Conservation (phyloP, 2,888 invertebrate species). For the Polyommatus icarus region DNA sequence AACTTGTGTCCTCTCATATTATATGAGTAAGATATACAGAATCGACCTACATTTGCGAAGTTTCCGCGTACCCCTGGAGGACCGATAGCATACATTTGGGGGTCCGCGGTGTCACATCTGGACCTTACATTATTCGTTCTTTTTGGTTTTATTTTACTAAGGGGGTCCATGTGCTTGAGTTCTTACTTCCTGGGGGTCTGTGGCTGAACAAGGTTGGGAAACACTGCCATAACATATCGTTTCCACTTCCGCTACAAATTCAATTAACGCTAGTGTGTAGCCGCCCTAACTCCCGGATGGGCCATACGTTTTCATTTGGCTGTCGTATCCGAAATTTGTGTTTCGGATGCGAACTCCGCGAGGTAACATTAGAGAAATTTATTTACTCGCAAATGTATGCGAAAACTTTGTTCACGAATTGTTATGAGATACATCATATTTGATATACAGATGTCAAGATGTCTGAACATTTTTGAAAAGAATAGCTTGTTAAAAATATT, state of each 20-base stretch:
- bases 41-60: too few relatives aligned
- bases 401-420: constrained; percentile 4
- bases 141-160: too few relatives aligned
- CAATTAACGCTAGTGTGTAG: constrained; percentile 40
- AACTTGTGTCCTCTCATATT: too few relatives aligned
- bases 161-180: too few relatives aligned
- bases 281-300: constrained; percentile 39
- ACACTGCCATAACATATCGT: neutral
- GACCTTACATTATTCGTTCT: too few relatives aligned
- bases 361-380: constrained; percentile 33
- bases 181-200: neutral
- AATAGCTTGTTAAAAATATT: too few relatives aligned
- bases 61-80: too few relatives aligned
- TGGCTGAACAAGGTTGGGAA: neutral
- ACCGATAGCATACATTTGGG: too few relatives aligned
- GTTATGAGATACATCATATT: neutral
- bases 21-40: too few relatives aligned
- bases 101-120: too few relatives aligned
- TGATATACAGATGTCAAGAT: neutral
- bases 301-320: constrained; percentile 43
- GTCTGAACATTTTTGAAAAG: neutral
- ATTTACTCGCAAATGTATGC: constrained; percentile 18
- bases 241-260: constrained; percentile 37
- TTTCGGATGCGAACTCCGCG: constrained; percentile 36
- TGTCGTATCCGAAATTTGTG: constrained; percentile 38